A percentile compares a stretch with the other conserved stretches of the same genome.
These are phyloP conservation scores for Clangula hyemalis DNA, from an alignment of 2,797 vertebrate genomes.

Conservation along the genomic window DNA sequence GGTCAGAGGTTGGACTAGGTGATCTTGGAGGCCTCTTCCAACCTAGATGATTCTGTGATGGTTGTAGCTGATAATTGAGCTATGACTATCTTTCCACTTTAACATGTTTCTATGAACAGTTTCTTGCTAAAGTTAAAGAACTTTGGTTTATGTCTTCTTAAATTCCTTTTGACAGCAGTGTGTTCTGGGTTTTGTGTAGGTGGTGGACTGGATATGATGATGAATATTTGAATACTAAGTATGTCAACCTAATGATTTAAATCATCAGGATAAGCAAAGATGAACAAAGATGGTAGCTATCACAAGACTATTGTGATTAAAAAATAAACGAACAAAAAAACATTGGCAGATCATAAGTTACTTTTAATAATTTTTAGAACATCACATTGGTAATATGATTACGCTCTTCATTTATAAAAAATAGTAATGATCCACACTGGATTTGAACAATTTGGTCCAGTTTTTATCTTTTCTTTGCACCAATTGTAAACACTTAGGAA, in stretches of 20 bases:
- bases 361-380: background rate
- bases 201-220: background rate
- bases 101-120: background rate
- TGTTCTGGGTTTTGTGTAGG: background rate
- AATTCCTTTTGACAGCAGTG: background rate
- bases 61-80: background rate
- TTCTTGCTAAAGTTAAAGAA: background rate
- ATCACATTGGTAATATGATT: background rate
- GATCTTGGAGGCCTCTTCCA: too few relatives aligned
- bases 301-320: background rate
- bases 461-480: background rate
- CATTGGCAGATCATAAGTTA: background rate
- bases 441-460: background rate
- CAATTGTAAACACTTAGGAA: background rate
- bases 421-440: background rate
- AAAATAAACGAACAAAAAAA: background rate
- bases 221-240: background rate
- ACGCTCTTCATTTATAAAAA: background rate
- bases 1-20: too few relatives aligned
- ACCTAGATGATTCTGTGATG: too few relatives aligned
- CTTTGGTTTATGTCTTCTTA: background rate
- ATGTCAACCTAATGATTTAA: background rate
- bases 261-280: background rate
- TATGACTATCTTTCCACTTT: background rate
- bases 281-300: background rate